Percentiles rank a stretch among this genome's conserved stretches.
These are phyloP conservation scores for Koerneria pararmatus DNA, from an alignment of 2,888 invertebrate genomes.

Conservation along the genomic window DNA sequence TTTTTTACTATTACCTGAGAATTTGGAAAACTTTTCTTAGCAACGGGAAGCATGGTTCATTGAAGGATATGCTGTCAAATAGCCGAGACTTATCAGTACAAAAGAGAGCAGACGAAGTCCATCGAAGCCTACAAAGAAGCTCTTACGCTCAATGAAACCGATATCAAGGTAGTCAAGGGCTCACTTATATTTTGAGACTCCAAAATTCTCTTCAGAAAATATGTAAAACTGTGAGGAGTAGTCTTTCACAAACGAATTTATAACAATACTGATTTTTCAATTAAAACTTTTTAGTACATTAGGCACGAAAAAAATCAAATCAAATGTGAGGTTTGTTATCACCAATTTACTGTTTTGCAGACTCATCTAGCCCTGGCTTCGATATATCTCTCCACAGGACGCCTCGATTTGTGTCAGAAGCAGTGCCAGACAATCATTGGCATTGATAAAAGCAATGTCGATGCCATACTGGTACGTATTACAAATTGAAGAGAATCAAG, in stretches of 20 bases:
- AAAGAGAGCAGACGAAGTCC: slow-evolving; percentile 74
- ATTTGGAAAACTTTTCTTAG: too few species aligned
- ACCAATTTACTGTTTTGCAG: slow-evolving; percentile 34
- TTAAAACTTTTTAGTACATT: too few species aligned
- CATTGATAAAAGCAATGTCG: slow-evolving; percentile 82
- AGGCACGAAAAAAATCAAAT: too few species aligned
- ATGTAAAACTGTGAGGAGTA: too few species aligned
- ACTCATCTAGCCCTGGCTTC: slow-evolving; percentile 62
- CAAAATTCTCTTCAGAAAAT: not conserved
- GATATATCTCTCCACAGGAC: slow-evolving; percentile 66
- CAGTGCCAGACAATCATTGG: slow-evolving; percentile 72
- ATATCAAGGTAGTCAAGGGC: slow-evolving; percentile 65
- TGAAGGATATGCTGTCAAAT: slow-evolving; percentile 70
- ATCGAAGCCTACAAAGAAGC: slow-evolving; percentile 81
- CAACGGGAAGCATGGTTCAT: not conserved
- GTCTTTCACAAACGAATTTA: too few species aligned
- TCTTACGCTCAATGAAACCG: slow-evolving; percentile 74
- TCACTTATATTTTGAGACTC: not conserved
- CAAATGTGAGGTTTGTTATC: not conserved
- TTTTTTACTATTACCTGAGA: too few species aligned
- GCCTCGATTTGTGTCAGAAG: slow-evolving; percentile 81
- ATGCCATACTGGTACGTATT: slow-evolving; percentile 77
- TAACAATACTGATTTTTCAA: too few species aligned
- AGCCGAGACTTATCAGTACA: slow-evolving; percentile 70
- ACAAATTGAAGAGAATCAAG: too few species aligned